Evolutionary conservation across 1,140 invertebrate species (phyloP).

Genomic region (Megalonaias nervosa): DNA sequence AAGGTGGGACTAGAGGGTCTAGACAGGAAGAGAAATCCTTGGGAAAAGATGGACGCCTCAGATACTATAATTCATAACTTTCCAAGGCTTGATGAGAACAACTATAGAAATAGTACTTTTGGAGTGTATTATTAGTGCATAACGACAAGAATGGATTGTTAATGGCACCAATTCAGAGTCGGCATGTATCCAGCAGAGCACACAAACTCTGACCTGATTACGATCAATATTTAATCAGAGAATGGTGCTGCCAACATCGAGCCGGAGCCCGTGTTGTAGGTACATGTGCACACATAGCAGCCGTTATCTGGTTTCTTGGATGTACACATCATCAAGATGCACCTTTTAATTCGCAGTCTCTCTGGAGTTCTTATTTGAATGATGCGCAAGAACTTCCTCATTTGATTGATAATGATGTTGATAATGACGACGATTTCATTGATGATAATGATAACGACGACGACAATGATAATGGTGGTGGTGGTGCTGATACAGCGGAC

Average conservation of each 20-base stretch:
- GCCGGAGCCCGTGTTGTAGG: conserved; percentile 30
- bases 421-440: conserved; percentile 5
- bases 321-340: not conserved
- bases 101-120: too few species aligned
- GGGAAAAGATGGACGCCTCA: too few species aligned
- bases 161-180: conserved; percentile 22
- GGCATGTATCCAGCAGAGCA: conserved; percentile 19
- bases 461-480: too few species aligned
- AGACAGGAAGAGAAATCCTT: too few species aligned
- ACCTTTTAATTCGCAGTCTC: not conserved
- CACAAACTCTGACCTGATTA: conserved; percentile 25
- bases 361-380: conserved; percentile 25
- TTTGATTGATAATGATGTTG: conserved; percentile 16
- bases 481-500: too few species aligned
- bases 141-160: too few species aligned
- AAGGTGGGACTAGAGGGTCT: too few species aligned
- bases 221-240: not conserved
- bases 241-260: conserved; percentile 29
- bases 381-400: conserved; percentile 25
- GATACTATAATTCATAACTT: too few species aligned
- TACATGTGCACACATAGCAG: conserved; percentile 24
- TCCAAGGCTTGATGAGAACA: too few species aligned
- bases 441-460: too few species aligned
- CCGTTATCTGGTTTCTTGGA: conserved; percentile 35
- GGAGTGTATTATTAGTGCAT: too few species aligned